Percentiles rank a stretch among this genome's conserved stretches.
Conservation (phyloP, 1,140 invertebrate species). For the Neodiprion fabricii region DNA sequence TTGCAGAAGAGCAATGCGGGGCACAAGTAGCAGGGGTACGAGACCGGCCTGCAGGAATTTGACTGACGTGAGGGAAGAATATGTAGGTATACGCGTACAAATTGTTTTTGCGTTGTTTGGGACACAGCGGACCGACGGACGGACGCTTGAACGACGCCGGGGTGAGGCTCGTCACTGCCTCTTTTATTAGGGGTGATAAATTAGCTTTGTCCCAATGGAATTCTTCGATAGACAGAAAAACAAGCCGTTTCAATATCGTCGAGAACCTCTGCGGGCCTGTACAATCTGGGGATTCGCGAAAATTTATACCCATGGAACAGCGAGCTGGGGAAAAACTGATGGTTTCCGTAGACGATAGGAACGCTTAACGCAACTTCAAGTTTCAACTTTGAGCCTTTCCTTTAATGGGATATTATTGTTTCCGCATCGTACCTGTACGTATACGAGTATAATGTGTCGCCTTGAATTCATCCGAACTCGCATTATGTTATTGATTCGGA, state of each 20-base stretch:
- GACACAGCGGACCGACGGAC: background rate
- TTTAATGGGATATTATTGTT: no score
- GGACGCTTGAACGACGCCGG: background rate
- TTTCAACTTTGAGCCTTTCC: no score
- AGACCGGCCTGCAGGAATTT: background rate
- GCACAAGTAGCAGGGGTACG: background rate
- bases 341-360: no score
- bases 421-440: no score
- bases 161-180: conserved; percentile 40
- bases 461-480: no score
- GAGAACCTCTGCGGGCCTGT: no score
- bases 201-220: conserved; percentile 29
- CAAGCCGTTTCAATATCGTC: background rate
- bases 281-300: no score
- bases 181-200: conserved; percentile 43
- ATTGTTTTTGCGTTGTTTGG: conserved; percentile 11
- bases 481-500: no score
- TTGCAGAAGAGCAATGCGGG: background rate
- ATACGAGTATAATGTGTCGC: no score
- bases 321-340: no score
- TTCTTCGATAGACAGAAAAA: conserved; percentile 5
- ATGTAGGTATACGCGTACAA: conserved; percentile 1
- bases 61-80: conserved; percentile 5
- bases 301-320: no score
- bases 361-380: no score